Evolutionary conservation across 2,113 vertebrate species (phyloP), one percentile per base, ranked within the genome.

Genomic region (Oenanthe melanoleuca): DNA sequence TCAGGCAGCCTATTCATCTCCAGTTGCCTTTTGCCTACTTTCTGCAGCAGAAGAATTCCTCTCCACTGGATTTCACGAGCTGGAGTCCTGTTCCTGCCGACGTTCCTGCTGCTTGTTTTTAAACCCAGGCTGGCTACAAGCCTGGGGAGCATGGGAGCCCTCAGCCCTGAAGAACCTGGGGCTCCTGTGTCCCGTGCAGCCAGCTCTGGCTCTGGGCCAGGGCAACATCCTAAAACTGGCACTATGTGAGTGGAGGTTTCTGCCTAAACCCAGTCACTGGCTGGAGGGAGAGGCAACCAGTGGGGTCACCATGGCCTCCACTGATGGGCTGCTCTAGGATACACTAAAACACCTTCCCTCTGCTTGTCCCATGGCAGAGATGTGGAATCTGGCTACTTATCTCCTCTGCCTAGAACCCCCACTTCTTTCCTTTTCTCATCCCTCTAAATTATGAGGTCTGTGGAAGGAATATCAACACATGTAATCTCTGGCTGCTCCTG

Each of bases 1-100:
- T 97, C 95, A 97, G 88, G 95, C 88, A 88, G 95, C 83, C 69
- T 95, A 97, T 97, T 96, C 94, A 96, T 96, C 92, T 95, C 88
- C 86, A 90, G 92, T 94, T 96, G 94, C 96, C 96, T 97, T 97
- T 97, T 93, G 95, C 96, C 96, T 97, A 94, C 94, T 92, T 95
- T 96, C 86, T 93, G 69, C 64, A 86, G 88, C 91, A 88, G 80
- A 38, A 94, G 88, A 96, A 97, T 93, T 95, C 93, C 92, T 71
- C 88, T 86, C 38, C 64, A 80, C 56, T 92, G 26, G 82, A 88
- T 80, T 96, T 90, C 67, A 44, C 88, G 60, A 16, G 75, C 91
- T 80, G 28, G 16, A 93, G 55, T 60, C 42, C 71, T 49, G 80
- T 10, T 93, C 64, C 79, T 82, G 80, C 31, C 0, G 16, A 73